Evolutionary conservation across 1,140 invertebrate species (phyloP).

Genomic region (Eupeodes corollae): DNA sequence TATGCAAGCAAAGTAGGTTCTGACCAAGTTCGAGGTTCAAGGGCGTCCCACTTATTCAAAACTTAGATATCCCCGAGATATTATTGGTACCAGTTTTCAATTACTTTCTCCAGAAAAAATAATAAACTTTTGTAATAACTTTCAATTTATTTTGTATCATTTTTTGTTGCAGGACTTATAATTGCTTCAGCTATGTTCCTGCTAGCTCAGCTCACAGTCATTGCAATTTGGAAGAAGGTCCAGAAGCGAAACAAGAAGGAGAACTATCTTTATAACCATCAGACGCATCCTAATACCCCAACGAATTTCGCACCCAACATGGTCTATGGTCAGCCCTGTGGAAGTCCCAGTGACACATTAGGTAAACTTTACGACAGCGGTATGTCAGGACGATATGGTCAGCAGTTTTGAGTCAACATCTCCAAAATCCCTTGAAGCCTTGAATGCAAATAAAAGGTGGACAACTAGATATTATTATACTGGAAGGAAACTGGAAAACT

Average conservation of each 20-base stretch:
- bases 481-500: too few species aligned
- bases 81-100: too few species aligned
- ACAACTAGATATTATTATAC: too few species aligned
- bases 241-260: slow-evolving; percentile 69
- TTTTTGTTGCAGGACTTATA: slow-evolving; percentile 24
- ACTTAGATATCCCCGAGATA: too few species aligned
- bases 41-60: too few species aligned
- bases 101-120: too few species aligned
- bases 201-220: slow-evolving; percentile 31
- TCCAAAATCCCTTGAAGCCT: too few species aligned
- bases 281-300: slow-evolving; percentile 18
- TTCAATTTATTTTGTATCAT: slow-evolving; percentile 12
- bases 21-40: too few species aligned
- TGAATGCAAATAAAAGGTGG: too few species aligned
- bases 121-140: background rate
- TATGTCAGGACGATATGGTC: slow-evolving; percentile 56
- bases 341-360: slow-evolving; percentile 54
- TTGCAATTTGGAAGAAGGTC: slow-evolving; percentile 35
- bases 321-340: slow-evolving; percentile 23
- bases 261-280: slow-evolving; percentile 30
- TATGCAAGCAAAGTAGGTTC: too few species aligned
- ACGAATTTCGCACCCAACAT: slow-evolving; percentile 28
- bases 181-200: slow-evolving; percentile 28
- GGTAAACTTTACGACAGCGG: slow-evolving; percentile 78
- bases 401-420: slow-evolving; percentile 55